Percentiles rank a stretch among this genome's conserved stretches.
Conservation (phyloP, 2,113 vertebrate genomes). For the Menura novaehollandiae region DNA sequence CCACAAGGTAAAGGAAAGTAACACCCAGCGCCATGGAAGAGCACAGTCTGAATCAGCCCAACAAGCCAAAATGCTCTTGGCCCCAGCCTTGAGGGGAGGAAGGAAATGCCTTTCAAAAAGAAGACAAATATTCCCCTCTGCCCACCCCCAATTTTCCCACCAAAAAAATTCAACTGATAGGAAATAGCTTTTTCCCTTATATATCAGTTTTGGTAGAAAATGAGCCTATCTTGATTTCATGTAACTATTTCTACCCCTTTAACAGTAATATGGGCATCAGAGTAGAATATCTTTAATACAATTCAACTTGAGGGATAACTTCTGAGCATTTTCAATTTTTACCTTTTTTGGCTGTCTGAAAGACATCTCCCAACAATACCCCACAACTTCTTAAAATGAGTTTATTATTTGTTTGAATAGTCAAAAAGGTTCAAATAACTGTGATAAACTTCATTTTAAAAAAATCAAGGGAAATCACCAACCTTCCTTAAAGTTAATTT, state of each 20-base stretch:
- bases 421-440: not conserved
- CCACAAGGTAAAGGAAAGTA: not conserved
- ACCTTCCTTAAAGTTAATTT: not conserved
- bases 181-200: not conserved
- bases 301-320: not conserved
- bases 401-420: not conserved
- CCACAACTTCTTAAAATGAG: not conserved
- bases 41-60: not conserved
- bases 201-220: not conserved
- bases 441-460: not conserved
- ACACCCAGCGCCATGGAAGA: not conserved
- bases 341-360: not conserved
- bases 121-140: not conserved
- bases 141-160: not conserved
- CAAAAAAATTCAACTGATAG: not conserved
- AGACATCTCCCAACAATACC: rapidly evolving
- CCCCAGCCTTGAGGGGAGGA: not conserved
- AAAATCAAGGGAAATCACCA: not conserved
- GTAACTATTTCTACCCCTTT: not conserved
- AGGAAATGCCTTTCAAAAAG: not conserved
- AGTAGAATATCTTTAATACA: not conserved
- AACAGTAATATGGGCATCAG: not conserved
- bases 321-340: not conserved
- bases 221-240: not conserved
- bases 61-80: not conserved